Base-by-base conservation (phyloP, 2,888 invertebrate species). In the Ophraella communa region DNA sequence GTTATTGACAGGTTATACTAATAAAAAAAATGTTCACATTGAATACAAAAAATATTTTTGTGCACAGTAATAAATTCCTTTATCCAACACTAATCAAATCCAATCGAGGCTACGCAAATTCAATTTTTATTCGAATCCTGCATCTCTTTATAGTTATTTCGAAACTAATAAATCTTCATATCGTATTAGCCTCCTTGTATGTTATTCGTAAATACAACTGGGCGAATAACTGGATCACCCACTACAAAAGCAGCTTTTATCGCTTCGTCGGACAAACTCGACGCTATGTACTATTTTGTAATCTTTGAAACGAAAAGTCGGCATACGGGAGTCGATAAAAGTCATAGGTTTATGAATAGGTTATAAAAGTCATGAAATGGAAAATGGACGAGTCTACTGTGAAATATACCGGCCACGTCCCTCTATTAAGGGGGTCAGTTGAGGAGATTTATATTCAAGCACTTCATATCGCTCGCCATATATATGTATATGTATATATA, bases 341-440 rank as follows among this genome's bases (percentile, higher is more conserved):
- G 60, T 60, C 60, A 53, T 44, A 53, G 52, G 60, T 60, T 60
- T 52, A 60, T 60, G 60, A 60, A 60, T 60, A 60, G 60, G 44
- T 42, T 52, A 60, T 60, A 60, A 60, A 60, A 60, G 60, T 60
- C 60, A 52, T 53, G 60, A 21, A 60, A 60, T 60, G 60, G 60
- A 60, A 60, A 60, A 60, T 42, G 60, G 60, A 60, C 59, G 59
- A 44, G 30, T 60, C 27, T 44, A 52, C 60, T 60, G 42, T 60
- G 60, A 60, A 60, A 60, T 60, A 60, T 52, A 60, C 60, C 52
- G 44, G 51, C 60, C 60, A 60, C 60, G 53, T 60, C 60, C 60
- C 44, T 53, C 60, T 60, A 60, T 60, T 60, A 60, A 60, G 44
- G 60, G n/a, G 60, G 60, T 60, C 60, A 60, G 60, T 60, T 52